phyloP scores from a whole-genome alignment of 1,140 invertebrate genomes.

The Cotesia glomerata region DNA sequence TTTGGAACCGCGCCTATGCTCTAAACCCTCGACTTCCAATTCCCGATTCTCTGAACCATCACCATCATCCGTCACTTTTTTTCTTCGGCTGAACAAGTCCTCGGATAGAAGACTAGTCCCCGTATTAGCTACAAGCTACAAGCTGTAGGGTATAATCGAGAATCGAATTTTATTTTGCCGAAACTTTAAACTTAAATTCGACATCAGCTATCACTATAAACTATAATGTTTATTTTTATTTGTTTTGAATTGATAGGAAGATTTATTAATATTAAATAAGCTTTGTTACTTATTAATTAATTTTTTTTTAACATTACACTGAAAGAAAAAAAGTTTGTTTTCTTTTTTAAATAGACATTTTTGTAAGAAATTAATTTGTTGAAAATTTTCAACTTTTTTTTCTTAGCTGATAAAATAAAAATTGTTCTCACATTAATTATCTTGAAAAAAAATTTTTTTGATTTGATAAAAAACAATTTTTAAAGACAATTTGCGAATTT shows the following conservation, averaged over 20 bases:
- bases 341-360: too few relatives aligned
- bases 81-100: background rate
- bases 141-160: background rate
- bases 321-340: too few relatives aligned
- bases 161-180: background rate
- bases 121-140: background rate
- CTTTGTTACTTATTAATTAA: background rate
- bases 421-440: too few relatives aligned
- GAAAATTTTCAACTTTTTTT: too few relatives aligned
- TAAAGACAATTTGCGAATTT: too few relatives aligned
- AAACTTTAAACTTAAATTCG: background rate
- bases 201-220: background rate
- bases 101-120: background rate
- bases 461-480: too few relatives aligned
- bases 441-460: too few relatives aligned
- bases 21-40: constrained; percentile 5
- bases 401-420: too few relatives aligned
- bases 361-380: too few relatives aligned
- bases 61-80: constrained; percentile 4
- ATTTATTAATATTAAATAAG: too few relatives aligned
- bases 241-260: too few relatives aligned
- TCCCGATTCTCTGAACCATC: constrained; percentile 9
- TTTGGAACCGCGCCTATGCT: constrained; percentile 15
- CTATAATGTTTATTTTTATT: too few relatives aligned
- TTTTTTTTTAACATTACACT: background rate